Evolutionary conservation across 2,888 invertebrate genomes (phyloP).

Genomic region (Nipponacmea schrenckii): DNA sequence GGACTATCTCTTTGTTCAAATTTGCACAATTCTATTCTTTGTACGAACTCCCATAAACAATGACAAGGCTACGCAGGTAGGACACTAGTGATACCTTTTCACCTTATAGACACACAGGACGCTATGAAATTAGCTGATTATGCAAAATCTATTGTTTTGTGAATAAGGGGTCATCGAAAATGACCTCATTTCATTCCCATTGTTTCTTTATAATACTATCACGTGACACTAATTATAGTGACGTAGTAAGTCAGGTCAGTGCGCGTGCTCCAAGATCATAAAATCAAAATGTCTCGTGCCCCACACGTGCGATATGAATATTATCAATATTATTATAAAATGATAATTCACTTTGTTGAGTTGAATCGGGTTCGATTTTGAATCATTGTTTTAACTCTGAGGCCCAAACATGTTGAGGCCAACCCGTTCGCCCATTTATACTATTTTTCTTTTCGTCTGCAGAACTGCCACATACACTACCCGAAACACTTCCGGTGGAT

Average conservation of each 20-base stretch:
- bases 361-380: neutral
- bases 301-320: constrained; percentile 4
- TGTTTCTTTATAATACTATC: too few species aligned
- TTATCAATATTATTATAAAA: neutral
- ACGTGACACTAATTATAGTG: too few species aligned
- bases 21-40: too few species aligned
- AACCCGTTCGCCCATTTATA: constrained; percentile 83
- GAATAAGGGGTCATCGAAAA: too few species aligned
- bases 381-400: constrained; percentile 70
- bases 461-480: constrained; percentile 39
- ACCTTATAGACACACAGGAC: too few species aligned
- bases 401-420: constrained; percentile 98
- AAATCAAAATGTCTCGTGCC: neutral
- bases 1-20: too few species aligned
- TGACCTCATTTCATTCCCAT: too few species aligned
- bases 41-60: too few species aligned
- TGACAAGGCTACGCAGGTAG: too few species aligned
- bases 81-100: too few species aligned
- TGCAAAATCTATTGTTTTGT: too few species aligned
- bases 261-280: constrained; percentile 3
- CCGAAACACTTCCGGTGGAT: constrained; percentile 31
- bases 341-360: neutral
- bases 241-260: neutral
- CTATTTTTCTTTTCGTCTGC: constrained; percentile 71
- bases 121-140: too few species aligned